Conservation (phyloP, 35 echinoderm and acorn worm genomes). For the Ophioderma brevispina region DNA sequence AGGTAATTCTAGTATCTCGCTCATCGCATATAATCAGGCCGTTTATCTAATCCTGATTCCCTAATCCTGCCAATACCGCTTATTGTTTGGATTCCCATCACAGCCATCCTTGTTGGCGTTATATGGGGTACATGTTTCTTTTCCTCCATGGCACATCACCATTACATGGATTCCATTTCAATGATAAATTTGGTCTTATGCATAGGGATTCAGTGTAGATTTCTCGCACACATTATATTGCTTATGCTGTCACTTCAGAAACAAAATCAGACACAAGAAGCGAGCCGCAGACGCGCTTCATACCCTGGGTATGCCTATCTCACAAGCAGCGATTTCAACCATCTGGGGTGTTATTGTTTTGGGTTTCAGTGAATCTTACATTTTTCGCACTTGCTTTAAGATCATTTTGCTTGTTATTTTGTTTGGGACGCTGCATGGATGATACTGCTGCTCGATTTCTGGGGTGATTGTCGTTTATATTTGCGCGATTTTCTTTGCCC, state of each 20-base stretch:
- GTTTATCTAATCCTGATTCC: conserved; percentile 69
- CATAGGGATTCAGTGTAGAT: conserved; percentile 79
- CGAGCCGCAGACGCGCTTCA: conserved; percentile 23
- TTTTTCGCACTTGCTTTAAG: conserved; percentile 80
- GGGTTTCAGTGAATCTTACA: conserved; percentile 14
- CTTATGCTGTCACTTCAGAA: conserved; percentile 6
- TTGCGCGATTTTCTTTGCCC: too few relatives aligned
- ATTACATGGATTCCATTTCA: conserved; percentile 66
- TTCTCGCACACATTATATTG: conserved; percentile 81
- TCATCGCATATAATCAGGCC: conserved; percentile 40
- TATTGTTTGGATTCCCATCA: conserved; percentile 49
- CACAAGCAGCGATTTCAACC: conserved; percentile 55
- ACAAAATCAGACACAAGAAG: background rate
- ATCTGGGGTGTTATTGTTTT: conserved; percentile 52
- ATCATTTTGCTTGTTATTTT: conserved; percentile 76
- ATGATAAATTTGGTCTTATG: conserved; percentile 82
- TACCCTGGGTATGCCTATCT: conserved; percentile 62
- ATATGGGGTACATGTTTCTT: conserved; percentile 75
- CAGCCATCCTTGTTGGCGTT: conserved; percentile 62
- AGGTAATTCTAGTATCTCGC: background rate
- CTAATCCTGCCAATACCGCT: conserved; percentile 27
- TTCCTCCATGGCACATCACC: conserved; percentile 51
- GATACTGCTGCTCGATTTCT: too few relatives aligned
- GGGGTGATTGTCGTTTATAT: too few relatives aligned
- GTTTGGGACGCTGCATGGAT: conserved; percentile 42